Evolutionary conservation across 2,888 invertebrate species (phyloP).

Genomic region (Acleris sparsana): DNA sequence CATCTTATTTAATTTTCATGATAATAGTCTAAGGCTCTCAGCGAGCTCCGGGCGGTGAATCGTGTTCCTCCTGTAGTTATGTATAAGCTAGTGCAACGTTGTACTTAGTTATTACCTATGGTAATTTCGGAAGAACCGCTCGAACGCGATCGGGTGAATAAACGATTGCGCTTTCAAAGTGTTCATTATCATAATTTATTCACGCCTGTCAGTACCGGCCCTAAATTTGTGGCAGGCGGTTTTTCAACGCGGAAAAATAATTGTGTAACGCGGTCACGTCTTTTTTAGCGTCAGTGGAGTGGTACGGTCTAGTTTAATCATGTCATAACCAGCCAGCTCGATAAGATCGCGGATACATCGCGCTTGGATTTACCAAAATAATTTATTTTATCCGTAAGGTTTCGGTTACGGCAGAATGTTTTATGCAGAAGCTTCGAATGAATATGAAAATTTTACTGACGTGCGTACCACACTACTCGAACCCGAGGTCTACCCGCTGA

Average conservation of each 20-base stretch:
- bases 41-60: slow-evolving; percentile 12
- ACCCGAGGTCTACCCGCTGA: slow-evolving; percentile 3
- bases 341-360: slow-evolving; percentile 72
- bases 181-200: slow-evolving; percentile 82
- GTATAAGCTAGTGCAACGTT: slow-evolving; percentile 8
- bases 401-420: slow-evolving; percentile 61
- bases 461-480: slow-evolving; percentile 36
- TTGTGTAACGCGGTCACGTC: slow-evolving; percentile 79
- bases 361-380: slow-evolving; percentile 66
- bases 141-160: slow-evolving; percentile 66
- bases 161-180: slow-evolving; percentile 78
- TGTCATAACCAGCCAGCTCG: slow-evolving; percentile 72
- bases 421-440: slow-evolving; percentile 61
- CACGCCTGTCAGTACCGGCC: slow-evolving; percentile 76
- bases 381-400: slow-evolving; percentile 72
- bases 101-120: slow-evolving; percentile 35
- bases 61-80: neutral
- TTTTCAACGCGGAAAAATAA: slow-evolving; percentile 69
- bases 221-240: slow-evolving; percentile 78
- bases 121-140: slow-evolving; percentile 65
- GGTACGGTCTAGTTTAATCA: slow-evolving; percentile 73
- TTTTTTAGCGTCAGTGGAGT: slow-evolving; percentile 71
- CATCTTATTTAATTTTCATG: slow-evolving; percentile 32
- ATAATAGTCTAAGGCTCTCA: slow-evolving; percentile 29
- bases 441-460: slow-evolving; percentile 57